Evolutionary conservation across 2,113 vertebrate genomes (phyloP).

Genomic region (Charina bottae): DNA sequence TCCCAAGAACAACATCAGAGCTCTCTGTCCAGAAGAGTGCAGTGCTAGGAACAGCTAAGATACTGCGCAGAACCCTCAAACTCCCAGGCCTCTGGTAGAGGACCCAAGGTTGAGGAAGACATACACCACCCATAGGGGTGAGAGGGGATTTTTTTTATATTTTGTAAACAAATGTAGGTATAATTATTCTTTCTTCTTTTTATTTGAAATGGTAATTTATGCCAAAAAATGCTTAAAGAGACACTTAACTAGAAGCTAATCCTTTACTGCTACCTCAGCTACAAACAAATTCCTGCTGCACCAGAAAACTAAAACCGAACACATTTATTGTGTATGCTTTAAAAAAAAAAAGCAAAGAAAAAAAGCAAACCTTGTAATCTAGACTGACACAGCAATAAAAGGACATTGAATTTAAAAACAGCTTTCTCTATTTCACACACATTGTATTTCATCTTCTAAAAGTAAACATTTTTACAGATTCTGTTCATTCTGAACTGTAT

Average conservation of each 20-base stretch:
- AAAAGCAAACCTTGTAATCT: conserved; percentile 2
- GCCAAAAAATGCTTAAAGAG: background rate
- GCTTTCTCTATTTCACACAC: conserved; percentile 25
- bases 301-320: conserved; percentile 12
- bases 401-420: conserved; percentile 30
- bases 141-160: no score
- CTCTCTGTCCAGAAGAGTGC: no score
- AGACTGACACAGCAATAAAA: conserved; percentile 12
- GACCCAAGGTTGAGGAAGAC: no score
- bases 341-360: conserved; percentile 1
- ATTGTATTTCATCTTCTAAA: background rate
- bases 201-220: background rate
- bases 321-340: background rate
- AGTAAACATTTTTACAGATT: conserved; percentile 39
- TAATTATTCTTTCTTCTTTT: background rate
- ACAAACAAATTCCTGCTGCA: conserved; percentile 14
- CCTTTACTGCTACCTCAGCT: background rate
- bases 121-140: no score
- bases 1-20: no score
- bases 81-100: no score
- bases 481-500: conserved; percentile 47
- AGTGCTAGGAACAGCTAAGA: no score
- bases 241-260: background rate
- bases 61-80: no score
- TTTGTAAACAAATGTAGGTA: background rate